Evolutionary conservation across 2,797 vertebrate genomes (phyloP), one percentile per base, ranked within the genome.

Genomic region (Helicolenus hilgendorfi): DNA sequence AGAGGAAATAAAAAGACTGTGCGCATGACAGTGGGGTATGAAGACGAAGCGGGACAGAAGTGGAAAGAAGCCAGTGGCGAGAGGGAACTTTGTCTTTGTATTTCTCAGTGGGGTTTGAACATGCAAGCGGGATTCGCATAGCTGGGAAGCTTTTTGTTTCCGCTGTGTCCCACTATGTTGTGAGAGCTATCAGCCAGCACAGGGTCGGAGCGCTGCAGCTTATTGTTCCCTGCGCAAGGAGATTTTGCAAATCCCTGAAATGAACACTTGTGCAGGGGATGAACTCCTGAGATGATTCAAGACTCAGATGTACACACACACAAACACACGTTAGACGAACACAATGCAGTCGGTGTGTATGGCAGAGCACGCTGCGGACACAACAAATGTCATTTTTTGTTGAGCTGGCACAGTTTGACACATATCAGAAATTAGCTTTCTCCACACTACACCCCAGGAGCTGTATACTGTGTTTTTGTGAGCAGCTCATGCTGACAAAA

Each of bases 211-310:
- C 73, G 20, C 83, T 55, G 22, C 35, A 86, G 84, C 89, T 88
- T 87, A 92, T 87, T 80, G 75, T 90, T 86, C 78, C 77, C 85
- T 77, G 38, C 72, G 81, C 84, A 70, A 83, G 64, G 81, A 89
- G 83, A 92, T 94, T 93, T 89, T 74, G 83, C 79, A 91, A 91
- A 96, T 94, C 93, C 89, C 84, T 91, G 81, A 95, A 93, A 91
- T 88, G 73, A 94, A 84, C 76, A 81, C 86, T 86, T 77, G 69
- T 79, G 73, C 72, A 59, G 49, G 26, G 85, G 82, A 93, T 91
- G 79, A 92, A 86, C 81, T 68, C 63, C 24, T 18, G 63, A 63
- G 72, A 88, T 59, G 64, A 72, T 62, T 75, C 33, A 18, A 76
- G 58, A 74, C 71, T 81, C 84, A 33, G 11, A 84, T 49, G 31